phyloP scores from a whole-genome alignment of 1,140 invertebrate genomes.

The Phortica variegata region DNA sequence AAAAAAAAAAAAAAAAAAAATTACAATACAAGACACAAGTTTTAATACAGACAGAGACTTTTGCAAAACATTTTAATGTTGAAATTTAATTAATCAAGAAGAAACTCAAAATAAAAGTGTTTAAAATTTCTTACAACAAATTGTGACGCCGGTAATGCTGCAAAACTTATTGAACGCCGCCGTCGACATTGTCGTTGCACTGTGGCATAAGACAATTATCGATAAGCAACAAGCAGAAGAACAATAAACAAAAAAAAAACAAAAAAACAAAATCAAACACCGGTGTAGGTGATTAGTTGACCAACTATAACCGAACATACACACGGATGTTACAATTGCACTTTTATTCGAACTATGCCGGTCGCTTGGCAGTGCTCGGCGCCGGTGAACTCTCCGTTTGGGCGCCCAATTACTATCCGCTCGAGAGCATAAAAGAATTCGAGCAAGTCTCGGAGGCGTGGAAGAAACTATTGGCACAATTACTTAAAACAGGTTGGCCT shows the following conservation, averaged over 20 bases:
- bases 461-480: conserved; percentile 71
- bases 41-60: too few species aligned
- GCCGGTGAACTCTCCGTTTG: conserved; percentile 44
- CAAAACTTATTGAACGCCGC: too few species aligned
- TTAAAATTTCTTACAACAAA: too few species aligned
- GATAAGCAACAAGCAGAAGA: background rate
- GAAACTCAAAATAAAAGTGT: too few species aligned
- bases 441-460: conserved; percentile 72
- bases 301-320: background rate
- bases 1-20: too few species aligned
- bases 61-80: too few species aligned
- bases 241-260: conserved; percentile 6
- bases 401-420: conserved; percentile 68
- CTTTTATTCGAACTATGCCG: conserved; percentile 74
- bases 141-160: too few species aligned
- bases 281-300: too few species aligned
- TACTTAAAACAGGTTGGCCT: conserved; percentile 68
- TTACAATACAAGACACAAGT: too few species aligned
- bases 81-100: too few species aligned
- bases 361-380: conserved; percentile 59
- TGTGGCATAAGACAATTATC: conserved; percentile 22
- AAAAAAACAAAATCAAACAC: background rate
- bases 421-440: conserved; percentile 84
- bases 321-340: conserved; percentile 72
- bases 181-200: too few species aligned